Base-by-base conservation (phyloP, 2,888 invertebrate species). In the Baronia brevicornis region DNA sequence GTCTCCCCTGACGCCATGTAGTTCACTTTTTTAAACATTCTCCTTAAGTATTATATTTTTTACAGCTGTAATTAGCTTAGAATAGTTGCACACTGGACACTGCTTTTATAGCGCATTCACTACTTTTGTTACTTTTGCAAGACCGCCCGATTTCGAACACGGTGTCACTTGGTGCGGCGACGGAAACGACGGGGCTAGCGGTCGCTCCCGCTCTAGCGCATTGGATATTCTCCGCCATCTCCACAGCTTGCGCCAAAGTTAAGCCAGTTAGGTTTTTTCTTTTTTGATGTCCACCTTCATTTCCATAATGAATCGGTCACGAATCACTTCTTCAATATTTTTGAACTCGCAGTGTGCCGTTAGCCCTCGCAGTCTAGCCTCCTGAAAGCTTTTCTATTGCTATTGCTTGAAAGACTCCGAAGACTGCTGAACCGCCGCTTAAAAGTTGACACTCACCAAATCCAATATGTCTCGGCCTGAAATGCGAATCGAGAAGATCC, bases 371-470 rank as follows among this genome's bases (percentile, higher is more conserved):
- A 51, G 21, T 15, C 46, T 38, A 1, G 46, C 44, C 1, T 46
- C 49, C 48, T n/a, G n/a, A n/a, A n/a, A n/a, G n/a, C n/a, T n/a
- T n/a, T n/a, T n/a, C n/a, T n/a, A n/a, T n/a, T n/a, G n/a, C n/a
- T 47, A 52, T 23, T 49, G 44, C 1, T 45, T 10, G 21, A 39
- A 34, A 0, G 38, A 34, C 19, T 57, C 54, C 5, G 35, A 39
- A 3, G 28, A 7, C 10, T 34, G 35, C 27, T 54, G 54, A 4
- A 23, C 19, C 1, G 51, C 48, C 0, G 46, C 30, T 17, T 54
- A 52, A 30, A 58, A 54, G 3, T 46, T 46, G 42, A 0, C 50
- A 41, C 23, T 54, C 53, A 2, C 44, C 36, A 24, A 56, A 59
- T 0, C 53, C 54, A 4, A 41, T 22, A 3, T 32, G 33, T 21